Conservation (phyloP, 2,888 invertebrate species). For the Coelogynopora nodosa region DNA sequence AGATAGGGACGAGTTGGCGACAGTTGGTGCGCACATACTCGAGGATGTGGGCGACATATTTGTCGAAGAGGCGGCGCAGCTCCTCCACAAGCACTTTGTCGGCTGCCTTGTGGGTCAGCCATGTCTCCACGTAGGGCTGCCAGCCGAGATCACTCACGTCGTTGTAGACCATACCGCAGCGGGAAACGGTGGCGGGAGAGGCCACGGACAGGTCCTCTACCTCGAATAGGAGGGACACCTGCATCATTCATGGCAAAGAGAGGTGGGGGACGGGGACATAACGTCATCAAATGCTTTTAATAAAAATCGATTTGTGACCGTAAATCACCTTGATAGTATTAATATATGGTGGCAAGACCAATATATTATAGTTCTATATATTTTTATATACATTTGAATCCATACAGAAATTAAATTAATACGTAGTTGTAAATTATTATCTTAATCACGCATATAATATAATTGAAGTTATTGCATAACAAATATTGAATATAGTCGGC, state of each 20-base stretch:
- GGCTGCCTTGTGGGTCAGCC: constrained; percentile 63
- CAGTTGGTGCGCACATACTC: constrained; percentile 72
- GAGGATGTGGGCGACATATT: constrained; percentile 65
- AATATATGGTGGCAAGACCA: no score
- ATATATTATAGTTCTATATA: background rate
- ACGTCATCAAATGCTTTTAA: no score
- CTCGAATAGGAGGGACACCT: constrained; percentile 72
- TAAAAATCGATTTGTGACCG: no score
- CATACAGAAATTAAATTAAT: no score
- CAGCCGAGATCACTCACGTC: constrained; percentile 60
- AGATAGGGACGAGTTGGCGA: constrained; percentile 69
- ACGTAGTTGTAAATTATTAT: no score
- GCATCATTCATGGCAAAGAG: constrained; percentile 10
- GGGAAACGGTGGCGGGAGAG: constrained; percentile 64
- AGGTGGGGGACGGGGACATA: no score
- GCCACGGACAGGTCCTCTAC: constrained; percentile 71
- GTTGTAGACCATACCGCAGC: constrained; percentile 63
- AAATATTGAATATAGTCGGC: no score
- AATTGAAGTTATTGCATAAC: no score
- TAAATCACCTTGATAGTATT: no score
- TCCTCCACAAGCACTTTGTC: constrained; percentile 58
- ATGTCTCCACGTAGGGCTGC: constrained; percentile 60
- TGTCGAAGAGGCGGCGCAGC: constrained; percentile 58
- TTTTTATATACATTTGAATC: no score
- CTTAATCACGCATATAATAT: no score